phyloP scores from a whole-genome alignment of 2,888 invertebrate genomes.

The Sycophila texana region DNA sequence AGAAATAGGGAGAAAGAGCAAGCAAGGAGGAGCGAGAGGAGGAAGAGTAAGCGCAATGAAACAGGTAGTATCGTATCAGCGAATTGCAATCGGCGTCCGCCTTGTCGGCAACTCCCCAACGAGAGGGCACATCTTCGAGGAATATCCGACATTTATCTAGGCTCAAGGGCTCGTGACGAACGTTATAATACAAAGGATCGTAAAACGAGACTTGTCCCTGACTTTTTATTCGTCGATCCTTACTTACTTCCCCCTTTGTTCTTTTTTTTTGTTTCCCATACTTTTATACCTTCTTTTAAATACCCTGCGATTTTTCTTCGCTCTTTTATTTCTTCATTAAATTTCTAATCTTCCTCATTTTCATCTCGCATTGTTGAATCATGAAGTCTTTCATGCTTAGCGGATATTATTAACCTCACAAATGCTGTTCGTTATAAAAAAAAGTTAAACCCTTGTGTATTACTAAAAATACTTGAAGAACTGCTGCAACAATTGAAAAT shows the following conservation, averaged over 20 bases:
- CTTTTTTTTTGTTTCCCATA: background rate
- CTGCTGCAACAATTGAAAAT: no score
- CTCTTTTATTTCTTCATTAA: no score
- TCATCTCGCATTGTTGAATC: no score
- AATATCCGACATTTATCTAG: constrained; percentile 49
- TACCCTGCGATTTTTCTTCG: background rate
- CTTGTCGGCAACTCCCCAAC: constrained; percentile 67
- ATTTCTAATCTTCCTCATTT: no score
- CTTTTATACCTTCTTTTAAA: background rate
- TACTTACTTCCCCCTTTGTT: background rate
- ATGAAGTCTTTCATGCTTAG: no score
- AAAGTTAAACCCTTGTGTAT: no score
- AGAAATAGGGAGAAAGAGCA: background rate
- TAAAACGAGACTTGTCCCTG: constrained; percentile 45
- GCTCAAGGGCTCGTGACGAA: constrained; percentile 49
- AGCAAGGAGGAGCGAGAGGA: background rate
- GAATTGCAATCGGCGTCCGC: constrained; percentile 71
- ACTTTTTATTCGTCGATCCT: constrained; percentile 21
- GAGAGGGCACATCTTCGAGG: constrained; percentile 45
- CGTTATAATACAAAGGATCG: constrained; percentile 52
- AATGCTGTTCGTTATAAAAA: no score
- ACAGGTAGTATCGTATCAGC: constrained; percentile 73
- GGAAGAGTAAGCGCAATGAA: constrained; percentile 60
- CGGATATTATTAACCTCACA: no score
- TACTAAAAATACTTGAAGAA: no score